Evolutionary conservation across 2,113 vertebrate species (phyloP), one percentile per base, ranked within the genome.

Genomic region (cattle (Bos taurus)): DNA sequence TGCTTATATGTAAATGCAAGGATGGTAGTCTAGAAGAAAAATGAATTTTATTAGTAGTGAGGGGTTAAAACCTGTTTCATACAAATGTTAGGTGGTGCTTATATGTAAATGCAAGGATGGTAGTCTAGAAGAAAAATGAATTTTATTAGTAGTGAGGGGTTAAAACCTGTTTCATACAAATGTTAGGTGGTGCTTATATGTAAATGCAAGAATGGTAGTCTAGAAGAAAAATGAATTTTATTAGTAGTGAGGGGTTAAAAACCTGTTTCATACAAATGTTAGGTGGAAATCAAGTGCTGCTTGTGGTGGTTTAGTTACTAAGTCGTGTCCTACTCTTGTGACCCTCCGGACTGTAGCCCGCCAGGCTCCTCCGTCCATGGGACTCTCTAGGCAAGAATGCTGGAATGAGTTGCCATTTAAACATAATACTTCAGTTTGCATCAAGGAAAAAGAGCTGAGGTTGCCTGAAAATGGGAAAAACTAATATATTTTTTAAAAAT

Each of bases 341-440:
- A 40, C n/a, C 67, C 5, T 10, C 0, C 6, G 67, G n/a, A 23
- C n/a, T 40, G 19, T 40, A 23, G 10, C n/a, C 19, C 1, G 0
- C n/a, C 19, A 40, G n/a, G n/a, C n/a, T 71, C n/a, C n/a, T 71
- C 67, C 2, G 6, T 71, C 67, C n/a, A 2, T 71, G n/a, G 19
- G 10, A 12, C 2, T 71, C 2, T 23, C 19, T n/a, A 40, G 67
- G 67, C n/a, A 71, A 71, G n/a, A 40, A 40, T 5, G 23, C 19
- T 71, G 19, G 19, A 23, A 1, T 71, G 67, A 11, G 9, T 71
- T 71, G 17, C 64, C 17, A 71, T 36, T 21, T 71, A 71, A 78
- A 19, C 3, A 21, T 33, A 10, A 84, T 48, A 26, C 14, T 12
- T 86, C 48, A 59, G 30, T 87, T 87, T 48, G 77, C 21, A 60